Conservation (phyloP, 2,113 vertebrate species). For the Megaceryle maxima region DNA sequence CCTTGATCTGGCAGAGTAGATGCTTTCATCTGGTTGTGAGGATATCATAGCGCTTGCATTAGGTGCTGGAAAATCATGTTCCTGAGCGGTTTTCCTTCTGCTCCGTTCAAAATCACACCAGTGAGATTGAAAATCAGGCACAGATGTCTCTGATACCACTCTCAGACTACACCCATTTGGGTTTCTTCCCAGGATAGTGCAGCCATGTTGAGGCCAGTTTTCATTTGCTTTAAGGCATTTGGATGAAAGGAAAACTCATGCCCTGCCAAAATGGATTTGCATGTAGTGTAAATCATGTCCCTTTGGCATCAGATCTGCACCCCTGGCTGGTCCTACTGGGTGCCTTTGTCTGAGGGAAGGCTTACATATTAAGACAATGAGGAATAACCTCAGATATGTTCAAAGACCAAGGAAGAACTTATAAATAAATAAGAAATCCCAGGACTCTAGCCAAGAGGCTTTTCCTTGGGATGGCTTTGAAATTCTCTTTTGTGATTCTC, state of each 20-base stretch:
- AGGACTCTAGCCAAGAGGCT: background rate
- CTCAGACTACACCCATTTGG: background rate
- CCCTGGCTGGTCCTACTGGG: background rate
- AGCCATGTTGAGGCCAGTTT: background rate
- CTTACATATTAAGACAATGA: background rate
- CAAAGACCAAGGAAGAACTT: background rate
- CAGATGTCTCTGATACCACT: background rate
- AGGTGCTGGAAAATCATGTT: background rate
- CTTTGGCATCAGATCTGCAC: background rate
- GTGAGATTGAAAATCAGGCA: background rate
- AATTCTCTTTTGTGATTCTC: background rate
- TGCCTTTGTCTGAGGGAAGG: background rate
- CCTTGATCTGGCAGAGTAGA: background rate
- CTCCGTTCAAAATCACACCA: background rate
- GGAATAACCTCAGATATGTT: background rate
- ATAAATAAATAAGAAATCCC: constrained; percentile 3
- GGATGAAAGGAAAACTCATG: background rate
- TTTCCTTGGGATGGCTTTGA: background rate
- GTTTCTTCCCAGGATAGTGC: background rate
- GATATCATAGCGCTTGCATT: background rate
- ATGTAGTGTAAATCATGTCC: background rate
- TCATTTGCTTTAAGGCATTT: constrained; percentile 25
- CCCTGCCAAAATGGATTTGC: background rate
- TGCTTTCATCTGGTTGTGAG: background rate
- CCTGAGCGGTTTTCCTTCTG: background rate